A percentile compares a stretch with the other conserved stretches of the same genome.
These are phyloP conservation scores for Sterna hirundo DNA, from an alignment of 2,113 vertebrate species.

Conservation along the genomic window DNA sequence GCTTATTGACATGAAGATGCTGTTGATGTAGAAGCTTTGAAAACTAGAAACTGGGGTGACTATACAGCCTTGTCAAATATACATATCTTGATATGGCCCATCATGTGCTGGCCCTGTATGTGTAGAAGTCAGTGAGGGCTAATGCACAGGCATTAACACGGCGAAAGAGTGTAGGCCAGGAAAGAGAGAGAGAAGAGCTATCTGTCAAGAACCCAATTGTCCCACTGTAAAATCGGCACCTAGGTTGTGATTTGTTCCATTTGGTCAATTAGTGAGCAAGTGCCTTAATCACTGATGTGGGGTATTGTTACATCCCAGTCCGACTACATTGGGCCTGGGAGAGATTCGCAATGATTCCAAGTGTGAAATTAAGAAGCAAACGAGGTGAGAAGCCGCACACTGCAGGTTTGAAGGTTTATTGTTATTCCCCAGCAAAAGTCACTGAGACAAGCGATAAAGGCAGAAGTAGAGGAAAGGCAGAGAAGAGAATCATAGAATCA, in stretches of 20 bases:
- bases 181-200: background rate
- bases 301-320: no score
- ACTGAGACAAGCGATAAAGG: no score
- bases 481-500: no score
- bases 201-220: background rate
- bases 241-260: background rate
- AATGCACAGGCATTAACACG: background rate
- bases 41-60: background rate
- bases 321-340: no score
- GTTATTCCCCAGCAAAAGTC: no score
- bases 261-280: background rate
- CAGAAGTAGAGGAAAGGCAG: no score
- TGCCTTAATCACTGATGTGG: background rate
- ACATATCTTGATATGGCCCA: background rate
- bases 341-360: no score
- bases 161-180: fast-evolving
- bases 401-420: no score
- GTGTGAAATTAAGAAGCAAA: no score
- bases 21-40: background rate
- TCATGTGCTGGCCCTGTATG: background rate
- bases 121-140: background rate
- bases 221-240: background rate
- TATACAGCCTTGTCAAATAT: background rate
- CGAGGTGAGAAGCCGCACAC: no score
- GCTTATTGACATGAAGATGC: background rate